phyloP scores from a whole-genome alignment of 2,113 vertebrate species.

The Cyphomyrus plagiostoma region DNA sequence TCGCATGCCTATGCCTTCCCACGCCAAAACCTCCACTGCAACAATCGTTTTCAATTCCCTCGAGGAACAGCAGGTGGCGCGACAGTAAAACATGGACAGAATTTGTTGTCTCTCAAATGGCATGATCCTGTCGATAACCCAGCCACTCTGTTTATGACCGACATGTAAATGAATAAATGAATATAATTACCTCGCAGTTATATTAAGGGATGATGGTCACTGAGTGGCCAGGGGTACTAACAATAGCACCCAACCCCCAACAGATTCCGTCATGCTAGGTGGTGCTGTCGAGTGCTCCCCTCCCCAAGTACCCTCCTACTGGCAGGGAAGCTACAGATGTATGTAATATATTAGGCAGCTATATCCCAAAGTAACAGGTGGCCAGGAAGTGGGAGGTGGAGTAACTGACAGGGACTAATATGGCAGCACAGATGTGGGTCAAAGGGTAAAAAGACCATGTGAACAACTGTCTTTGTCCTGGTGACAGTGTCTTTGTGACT shows the following conservation, averaged over 20 bases:
- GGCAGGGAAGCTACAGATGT: conserved; percentile 18
- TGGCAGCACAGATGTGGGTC: background rate
- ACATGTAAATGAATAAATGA: background rate
- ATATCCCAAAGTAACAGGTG: background rate
- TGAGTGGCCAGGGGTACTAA: background rate
- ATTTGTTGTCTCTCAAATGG: background rate
- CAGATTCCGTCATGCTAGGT: background rate
- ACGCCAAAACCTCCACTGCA: background rate
- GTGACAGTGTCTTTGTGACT: background rate
- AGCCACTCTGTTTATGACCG: background rate
- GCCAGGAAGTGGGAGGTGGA: background rate
- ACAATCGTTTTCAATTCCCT: background rate
- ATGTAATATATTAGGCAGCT: conserved; percentile 20
- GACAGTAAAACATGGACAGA: background rate
- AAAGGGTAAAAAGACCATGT: background rate
- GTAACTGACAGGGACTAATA: background rate
- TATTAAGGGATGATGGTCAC: background rate
- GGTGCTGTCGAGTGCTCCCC: background rate
- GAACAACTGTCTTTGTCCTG: background rate
- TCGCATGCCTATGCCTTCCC: background rate
- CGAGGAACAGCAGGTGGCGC: background rate
- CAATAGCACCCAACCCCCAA: background rate
- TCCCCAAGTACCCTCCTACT: too few relatives aligned
- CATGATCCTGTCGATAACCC: background rate
- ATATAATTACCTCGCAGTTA: background rate